Base-by-base conservation (phyloP, 2,797 vertebrate genomes). In the Falco rusticolus region DNA sequence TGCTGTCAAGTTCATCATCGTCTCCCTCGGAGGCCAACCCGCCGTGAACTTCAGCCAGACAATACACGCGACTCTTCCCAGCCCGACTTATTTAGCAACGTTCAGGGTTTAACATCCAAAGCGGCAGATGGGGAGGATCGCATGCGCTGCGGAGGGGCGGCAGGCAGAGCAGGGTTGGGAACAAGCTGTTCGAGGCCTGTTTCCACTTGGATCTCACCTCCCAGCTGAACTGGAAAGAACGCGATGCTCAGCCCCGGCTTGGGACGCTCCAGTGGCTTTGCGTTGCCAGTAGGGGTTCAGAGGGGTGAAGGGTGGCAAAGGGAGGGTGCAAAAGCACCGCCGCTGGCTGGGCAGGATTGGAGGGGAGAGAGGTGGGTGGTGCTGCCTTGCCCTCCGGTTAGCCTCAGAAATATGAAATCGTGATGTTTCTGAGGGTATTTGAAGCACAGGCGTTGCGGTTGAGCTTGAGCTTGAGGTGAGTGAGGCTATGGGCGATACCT, bases 251-350 rank as follows among this genome's bases (percentile, higher is more conserved):
- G 50, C 37, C 56, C 64, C 50, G 11, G 50, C 29, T 11, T 34
- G 0, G 64, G 26, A 10, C 3, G 4, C 57, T n/a, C 16, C 48
- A 9, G 0, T 21, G n/a, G 33, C 11, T 39, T 16, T 29, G 59
- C 1, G 5, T 20, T 2, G 2, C 37, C 1, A 14, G 74, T 5
- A 18, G 79, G 59, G 11, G 56, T 28, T 31, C 0, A 4, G 2
- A 17, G 69, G 41, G 57, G 34, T 34, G 63, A 18, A 37, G 16
- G 10, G 1, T 0, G 61, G 68, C 45, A 16, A 41, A 37, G 71
- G 5, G 22, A 8, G 20, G 45, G 0, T 39, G 37, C 37, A 39
- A 39, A 39, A 39, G 1, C 60, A 0, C 65, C 1, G 3, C 11
- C 6, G 2, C 19, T 34, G 28, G 16, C 47, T 7, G 31, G 6